These are phyloP conservation scores for Microcebus griseorufus DNA, from an alignment of 2,113 vertebrate species.

Conservation along the genomic window DNA sequence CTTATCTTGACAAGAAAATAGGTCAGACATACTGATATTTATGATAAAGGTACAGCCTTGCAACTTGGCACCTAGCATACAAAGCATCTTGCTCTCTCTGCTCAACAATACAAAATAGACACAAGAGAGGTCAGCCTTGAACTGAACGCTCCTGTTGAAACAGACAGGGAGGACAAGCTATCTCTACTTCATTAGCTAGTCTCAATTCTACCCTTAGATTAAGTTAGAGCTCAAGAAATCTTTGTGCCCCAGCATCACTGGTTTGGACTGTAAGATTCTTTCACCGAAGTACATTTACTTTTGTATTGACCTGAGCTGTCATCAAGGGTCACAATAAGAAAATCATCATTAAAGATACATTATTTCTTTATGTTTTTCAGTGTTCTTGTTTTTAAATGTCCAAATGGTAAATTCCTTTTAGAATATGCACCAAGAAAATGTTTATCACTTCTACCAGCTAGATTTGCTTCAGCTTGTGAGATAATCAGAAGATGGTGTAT, in stretches of 20 bases:
- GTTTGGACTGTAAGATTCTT: background rate
- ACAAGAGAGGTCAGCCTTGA: background rate
- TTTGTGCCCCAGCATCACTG: background rate
- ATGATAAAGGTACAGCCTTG: background rate
- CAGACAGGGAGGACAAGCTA: background rate
- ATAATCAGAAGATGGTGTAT: background rate
- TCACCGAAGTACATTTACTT: background rate
- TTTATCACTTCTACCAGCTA: background rate
- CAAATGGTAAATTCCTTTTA: background rate
- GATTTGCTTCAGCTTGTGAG: background rate
- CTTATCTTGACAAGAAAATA: background rate
- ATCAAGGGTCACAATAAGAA: background rate
- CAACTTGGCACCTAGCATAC: background rate
- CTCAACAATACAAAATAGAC: background rate
- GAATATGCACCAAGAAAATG: background rate
- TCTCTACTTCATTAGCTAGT: background rate
- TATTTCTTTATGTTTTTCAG: background rate
- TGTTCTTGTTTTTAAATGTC: background rate
- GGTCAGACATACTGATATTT: background rate
- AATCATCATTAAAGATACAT: background rate
- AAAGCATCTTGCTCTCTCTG: background rate
- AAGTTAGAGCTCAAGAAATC: background rate
- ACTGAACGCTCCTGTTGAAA: background rate
- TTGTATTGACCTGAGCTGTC: conserved; percentile 1
- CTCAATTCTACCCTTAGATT: background rate